These are phyloP conservation scores for Emydura subglobosa DNA, from an alignment of 2,113 vertebrate genomes.

Conservation along the genomic window DNA sequence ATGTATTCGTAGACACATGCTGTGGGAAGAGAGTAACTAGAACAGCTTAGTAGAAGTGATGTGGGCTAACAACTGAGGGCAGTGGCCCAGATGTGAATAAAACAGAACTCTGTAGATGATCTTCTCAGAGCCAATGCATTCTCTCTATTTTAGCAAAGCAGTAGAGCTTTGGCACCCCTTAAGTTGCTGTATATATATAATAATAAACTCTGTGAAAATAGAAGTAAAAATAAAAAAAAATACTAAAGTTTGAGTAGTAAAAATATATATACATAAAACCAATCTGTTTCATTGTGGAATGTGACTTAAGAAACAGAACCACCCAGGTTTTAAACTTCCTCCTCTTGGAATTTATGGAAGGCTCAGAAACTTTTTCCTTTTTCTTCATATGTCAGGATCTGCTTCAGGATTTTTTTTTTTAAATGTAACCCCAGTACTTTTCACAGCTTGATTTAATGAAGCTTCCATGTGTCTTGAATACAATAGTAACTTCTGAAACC, in stretches of 20 bases:
- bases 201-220: constrained; percentile 63
- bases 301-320: constrained; percentile 73
- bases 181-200: background rate
- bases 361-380: constrained; percentile 61
- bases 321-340: constrained; percentile 83
- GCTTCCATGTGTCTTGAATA: constrained; percentile 78
- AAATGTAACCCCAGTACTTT: constrained; percentile 68
- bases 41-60: background rate
- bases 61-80: constrained; percentile 25
- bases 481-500: constrained; percentile 83
- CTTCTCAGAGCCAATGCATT: constrained; percentile 1
- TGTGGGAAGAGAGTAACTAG: constrained; percentile 20
- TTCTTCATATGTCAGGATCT: constrained; percentile 63
- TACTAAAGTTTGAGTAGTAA: constrained; percentile 70
- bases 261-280: constrained; percentile 74
- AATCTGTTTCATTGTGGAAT: constrained; percentile 75
- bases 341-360: constrained; percentile 77
- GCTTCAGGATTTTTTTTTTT: constrained; percentile 70
- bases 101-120: background rate
- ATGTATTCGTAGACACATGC: constrained; percentile 29
- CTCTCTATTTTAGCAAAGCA: constrained; percentile 2
- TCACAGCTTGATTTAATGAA: constrained; percentile 83
- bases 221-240: constrained; percentile 41
- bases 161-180: constrained; percentile 42
- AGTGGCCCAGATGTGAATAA: background rate